Percentiles rank a stretch among this genome's conserved stretches.
Evolutionary conservation across 2,113 vertebrate genomes (phyloP).

Genomic region (Alces alces): DNA sequence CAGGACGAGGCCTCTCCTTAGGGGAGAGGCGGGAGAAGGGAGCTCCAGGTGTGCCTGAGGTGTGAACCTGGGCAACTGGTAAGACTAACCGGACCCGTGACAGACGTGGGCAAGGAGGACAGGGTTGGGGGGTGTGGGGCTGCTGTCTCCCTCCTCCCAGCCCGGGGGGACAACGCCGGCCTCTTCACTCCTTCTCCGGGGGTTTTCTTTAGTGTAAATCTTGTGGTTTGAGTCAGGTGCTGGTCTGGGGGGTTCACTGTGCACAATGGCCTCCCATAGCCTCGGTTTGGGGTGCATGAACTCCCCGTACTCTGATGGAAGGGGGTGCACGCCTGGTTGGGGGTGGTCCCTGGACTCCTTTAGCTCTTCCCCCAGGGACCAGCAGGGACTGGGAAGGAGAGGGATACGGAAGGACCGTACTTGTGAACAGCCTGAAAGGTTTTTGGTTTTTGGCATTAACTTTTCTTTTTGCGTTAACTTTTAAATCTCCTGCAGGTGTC

Average conservation of each 20-base stretch:
- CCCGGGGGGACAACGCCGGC: not conserved
- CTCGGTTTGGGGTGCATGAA: not conserved
- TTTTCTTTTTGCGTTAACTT: not conserved
- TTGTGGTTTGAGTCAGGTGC: not conserved
- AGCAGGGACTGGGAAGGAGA: not conserved
- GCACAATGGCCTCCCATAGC: not conserved
- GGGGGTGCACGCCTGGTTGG: not conserved
- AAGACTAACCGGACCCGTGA: not conserved
- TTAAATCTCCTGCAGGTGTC: conserved; percentile 80
- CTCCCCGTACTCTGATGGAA: not conserved
- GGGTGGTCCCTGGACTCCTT: not conserved
- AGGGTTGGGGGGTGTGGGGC: not conserved
- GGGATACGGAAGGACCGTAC: not conserved
- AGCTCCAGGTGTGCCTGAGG: not conserved
- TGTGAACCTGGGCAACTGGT: not conserved
- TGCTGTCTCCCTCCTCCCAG: not conserved
- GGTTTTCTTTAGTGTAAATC: not conserved
- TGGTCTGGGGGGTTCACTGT: not conserved
- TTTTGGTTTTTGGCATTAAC: not conserved
- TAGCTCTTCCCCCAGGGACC: not conserved
- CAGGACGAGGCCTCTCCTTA: not conserved
- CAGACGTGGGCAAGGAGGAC: not conserved
- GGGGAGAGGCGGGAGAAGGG: not conserved
- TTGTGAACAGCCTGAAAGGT: not conserved
- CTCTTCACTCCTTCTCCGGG: not conserved